These are phyloP conservation scores for Lampris megalopsis DNA, from an alignment of 2,113 vertebrate genomes.

Conservation along the genomic window DNA sequence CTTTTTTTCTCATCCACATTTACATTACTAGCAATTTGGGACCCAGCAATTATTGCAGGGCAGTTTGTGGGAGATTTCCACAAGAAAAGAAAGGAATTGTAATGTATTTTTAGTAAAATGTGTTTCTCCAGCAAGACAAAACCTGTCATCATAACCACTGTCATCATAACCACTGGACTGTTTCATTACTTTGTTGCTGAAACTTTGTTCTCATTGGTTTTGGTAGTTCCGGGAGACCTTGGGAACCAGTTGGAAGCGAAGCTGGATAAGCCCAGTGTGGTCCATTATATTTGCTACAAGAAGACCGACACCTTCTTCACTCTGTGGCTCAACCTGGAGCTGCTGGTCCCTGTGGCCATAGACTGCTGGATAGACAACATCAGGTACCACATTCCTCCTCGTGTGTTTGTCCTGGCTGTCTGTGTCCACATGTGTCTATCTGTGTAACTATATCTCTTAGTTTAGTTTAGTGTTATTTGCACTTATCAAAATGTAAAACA, in stretches of 20 bases:
- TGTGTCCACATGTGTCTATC: neutral
- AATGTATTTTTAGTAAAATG: too few species aligned
- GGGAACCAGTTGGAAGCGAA: slow-evolving; percentile 98
- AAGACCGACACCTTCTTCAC: slow-evolving; percentile 94
- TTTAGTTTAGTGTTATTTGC: too few species aligned
- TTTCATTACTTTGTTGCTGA: neutral
- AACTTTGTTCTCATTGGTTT: neutral
- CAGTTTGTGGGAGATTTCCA: too few species aligned
- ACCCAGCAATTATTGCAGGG: too few species aligned
- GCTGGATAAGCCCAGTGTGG: slow-evolving; percentile 94
- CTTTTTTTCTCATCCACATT: too few species aligned
- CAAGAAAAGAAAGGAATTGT: too few species aligned
- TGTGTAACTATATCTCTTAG: neutral
- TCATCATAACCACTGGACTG: too few species aligned
- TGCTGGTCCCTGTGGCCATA: slow-evolving; percentile 93
- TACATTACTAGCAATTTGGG: too few species aligned
- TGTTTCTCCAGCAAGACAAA: too few species aligned
- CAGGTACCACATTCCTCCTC: slow-evolving; percentile 79
- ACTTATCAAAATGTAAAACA: too few species aligned
- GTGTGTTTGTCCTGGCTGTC: neutral
- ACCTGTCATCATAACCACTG: too few species aligned
- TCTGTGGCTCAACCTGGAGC: slow-evolving; percentile 96
- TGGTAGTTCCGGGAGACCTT: slow-evolving; percentile 94
- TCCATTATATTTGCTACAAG: slow-evolving; percentile 97
- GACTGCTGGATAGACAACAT: slow-evolving; percentile 99